Evolutionary conservation across 2,888 invertebrate genomes (phyloP), one percentile per base, ranked within the genome.

Genomic region (Ochropleura plecta): DNA sequence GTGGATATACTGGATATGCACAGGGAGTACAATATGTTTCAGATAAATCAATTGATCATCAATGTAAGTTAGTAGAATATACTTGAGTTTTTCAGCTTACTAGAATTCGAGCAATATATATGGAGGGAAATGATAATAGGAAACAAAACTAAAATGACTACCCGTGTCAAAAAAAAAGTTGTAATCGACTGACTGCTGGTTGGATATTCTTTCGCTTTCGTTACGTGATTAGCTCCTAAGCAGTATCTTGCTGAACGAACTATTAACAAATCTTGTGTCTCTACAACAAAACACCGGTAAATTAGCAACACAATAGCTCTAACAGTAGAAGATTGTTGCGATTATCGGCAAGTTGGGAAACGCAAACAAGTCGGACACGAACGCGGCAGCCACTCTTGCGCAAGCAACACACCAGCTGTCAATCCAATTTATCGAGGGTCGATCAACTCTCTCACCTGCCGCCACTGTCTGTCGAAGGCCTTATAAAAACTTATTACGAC

Each of bases 371-470:
- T 84, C 73, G 70, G 73, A 81, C 79, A 76, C 74, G 81, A 81
- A 72, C 81, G 66, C 83, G 73, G 78, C 85, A 81, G 85, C 84
- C 77, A 78, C 76, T 90, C 87, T 89, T 88, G 85, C 83, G 79
- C 88, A 90, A 89, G 85, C 84, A 86, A 55, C 83, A 86, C 86
- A 87, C 85, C 87, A 89, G 87, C 90, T 90, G 93, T 93, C 93
- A 91, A 89, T 92, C 88, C 87, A 90, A 91, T 91, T 93, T 92
- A 93, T 91, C 92, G 87, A 89, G 81, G 76, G 88, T 88, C 90
- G 87, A 91, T 92, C 92, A 92, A 82, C 75, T 79, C 86, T 86
- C 88, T 90, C 91, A 89, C 90, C 90, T 90, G 89, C 91, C 88
- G 89, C 91, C 90, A 90, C 91, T 84, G 89, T 89, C 89, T 92